Evolutionary conservation across 2,888 invertebrate species (phyloP).

Genomic region (Sesia bembeciformis): DNA sequence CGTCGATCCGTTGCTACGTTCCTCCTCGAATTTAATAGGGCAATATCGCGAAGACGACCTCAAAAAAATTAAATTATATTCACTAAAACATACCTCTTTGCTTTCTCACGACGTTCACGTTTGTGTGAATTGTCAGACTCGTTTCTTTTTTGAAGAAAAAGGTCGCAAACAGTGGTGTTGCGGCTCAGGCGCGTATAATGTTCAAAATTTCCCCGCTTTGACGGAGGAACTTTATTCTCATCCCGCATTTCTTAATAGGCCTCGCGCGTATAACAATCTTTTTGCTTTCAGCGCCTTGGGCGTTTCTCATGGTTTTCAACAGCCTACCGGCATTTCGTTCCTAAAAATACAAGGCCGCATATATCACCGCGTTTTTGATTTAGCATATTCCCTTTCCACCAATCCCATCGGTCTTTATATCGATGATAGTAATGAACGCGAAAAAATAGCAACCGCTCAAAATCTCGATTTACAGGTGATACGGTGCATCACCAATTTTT

Average conservation of each 20-base stretch:
- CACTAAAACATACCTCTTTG: neutral
- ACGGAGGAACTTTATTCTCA: neutral
- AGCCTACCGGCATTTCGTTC: conserved; percentile 1
- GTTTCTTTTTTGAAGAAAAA: neutral
- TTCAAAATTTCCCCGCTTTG: neutral
- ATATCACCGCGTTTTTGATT: conserved; percentile 4
- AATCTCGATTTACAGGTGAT: neutral
- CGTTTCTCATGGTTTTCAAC: conserved; percentile 1
- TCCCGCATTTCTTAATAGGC: neutral
- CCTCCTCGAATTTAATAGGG: neutral
- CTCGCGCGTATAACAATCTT: no score
- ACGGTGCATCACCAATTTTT: neutral
- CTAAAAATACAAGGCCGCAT: conserved; percentile 2
- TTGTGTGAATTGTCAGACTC: neutral
- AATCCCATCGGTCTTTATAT: neutral
- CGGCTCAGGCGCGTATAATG: neutral
- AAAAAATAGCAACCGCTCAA: neutral
- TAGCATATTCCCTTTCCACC: neutral
- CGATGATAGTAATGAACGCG: neutral
- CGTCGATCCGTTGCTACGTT: neutral
- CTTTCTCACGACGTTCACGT: neutral
- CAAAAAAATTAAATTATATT: neutral
- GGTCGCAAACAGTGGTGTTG: neutral
- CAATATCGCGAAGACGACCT: neutral
- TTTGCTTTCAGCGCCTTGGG: conserved; percentile 2